A percentile compares a stretch with the other conserved stretches of the same genome.
Evolutionary conservation across 2,888 invertebrate genomes (phyloP).

Genomic region (Chrysolina haemoptera): DNA sequence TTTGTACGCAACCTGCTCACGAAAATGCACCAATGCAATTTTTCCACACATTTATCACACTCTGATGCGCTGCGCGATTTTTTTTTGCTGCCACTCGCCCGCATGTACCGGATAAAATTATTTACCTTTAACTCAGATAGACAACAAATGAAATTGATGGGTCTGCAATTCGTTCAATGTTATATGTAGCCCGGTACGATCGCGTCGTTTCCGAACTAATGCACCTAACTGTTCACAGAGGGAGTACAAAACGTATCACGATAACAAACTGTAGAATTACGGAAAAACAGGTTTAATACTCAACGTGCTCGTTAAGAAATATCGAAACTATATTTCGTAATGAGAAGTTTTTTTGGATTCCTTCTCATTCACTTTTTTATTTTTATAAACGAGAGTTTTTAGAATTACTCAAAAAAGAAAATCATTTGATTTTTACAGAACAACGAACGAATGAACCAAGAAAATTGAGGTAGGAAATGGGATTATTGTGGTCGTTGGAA

Average conservation of each 20-base stretch:
- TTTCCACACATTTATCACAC: slow-evolving; percentile 21
- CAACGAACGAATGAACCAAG: too few species aligned
- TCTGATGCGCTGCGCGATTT: slow-evolving; percentile 35
- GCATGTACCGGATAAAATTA: slow-evolving; percentile 30
- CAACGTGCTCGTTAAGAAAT: not conserved
- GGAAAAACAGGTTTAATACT: too few species aligned
- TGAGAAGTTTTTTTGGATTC: too few species aligned
- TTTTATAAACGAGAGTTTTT: too few species aligned
- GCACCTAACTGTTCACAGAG: not conserved
- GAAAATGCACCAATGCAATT: slow-evolving; percentile 30
- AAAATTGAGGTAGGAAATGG: too few species aligned
- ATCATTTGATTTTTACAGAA: too few species aligned
- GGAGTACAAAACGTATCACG: not conserved
- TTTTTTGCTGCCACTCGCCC: slow-evolving; percentile 29
- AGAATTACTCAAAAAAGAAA: too few species aligned
- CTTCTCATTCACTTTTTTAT: too few species aligned
- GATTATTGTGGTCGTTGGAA: too few species aligned
- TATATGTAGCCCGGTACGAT: slow-evolving; percentile 27
- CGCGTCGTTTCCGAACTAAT: slow-evolving; percentile 5
- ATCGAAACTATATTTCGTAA: too few species aligned
- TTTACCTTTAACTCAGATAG: slow-evolving; percentile 30
- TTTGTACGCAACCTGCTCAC: slow-evolving; percentile 22
- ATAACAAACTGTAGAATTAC: too few species aligned
- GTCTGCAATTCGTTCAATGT: slow-evolving; percentile 32
- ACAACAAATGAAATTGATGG: slow-evolving; percentile 34